Percentiles rank a stretch among this genome's conserved stretches.
Conservation (phyloP, 1,140 invertebrate species). For the Vanessa atalanta region DNA sequence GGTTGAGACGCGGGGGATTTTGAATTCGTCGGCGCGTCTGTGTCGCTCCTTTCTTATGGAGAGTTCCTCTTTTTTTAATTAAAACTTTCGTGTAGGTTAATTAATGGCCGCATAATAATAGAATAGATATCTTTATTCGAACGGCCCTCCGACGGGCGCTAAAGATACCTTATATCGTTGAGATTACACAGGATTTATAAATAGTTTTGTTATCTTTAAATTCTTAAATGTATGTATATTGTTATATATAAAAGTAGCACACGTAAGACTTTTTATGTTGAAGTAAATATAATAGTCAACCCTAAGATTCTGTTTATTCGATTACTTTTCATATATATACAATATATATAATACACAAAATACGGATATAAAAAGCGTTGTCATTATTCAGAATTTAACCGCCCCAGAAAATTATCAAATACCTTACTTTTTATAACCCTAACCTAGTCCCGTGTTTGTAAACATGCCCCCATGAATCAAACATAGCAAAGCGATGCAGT, state of each 20-base stretch:
- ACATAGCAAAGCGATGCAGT: slow-evolving; percentile 42
- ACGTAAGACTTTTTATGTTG: background rate
- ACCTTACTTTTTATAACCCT: slow-evolving; percentile 5
- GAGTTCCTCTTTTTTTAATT: slow-evolving; percentile 72
- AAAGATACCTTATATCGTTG: slow-evolving; percentile 20
- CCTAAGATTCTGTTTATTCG: background rate
- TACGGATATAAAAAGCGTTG: background rate
- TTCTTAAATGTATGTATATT: background rate
- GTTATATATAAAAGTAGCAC: background rate
- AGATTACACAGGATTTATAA: background rate
- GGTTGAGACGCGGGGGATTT: slow-evolving; percentile 73
- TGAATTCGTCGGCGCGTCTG: slow-evolving; percentile 70
- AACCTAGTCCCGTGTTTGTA: slow-evolving; percentile 38
- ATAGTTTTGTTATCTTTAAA: background rate
- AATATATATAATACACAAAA: background rate
- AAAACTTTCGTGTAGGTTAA: slow-evolving; percentile 77
- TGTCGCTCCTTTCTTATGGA: slow-evolving; percentile 68
- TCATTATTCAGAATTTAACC: background rate
- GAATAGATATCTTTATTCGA: slow-evolving; percentile 53
- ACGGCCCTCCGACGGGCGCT: slow-evolving; percentile 29
- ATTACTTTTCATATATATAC: background rate
- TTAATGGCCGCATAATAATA: slow-evolving; percentile 72
- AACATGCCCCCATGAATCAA: slow-evolving; percentile 54
- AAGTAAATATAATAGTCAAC: background rate
- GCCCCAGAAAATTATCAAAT: background rate